Evolutionary conservation across 1,140 invertebrate genomes (phyloP).

Genomic region (Ylistrum balloti): DNA sequence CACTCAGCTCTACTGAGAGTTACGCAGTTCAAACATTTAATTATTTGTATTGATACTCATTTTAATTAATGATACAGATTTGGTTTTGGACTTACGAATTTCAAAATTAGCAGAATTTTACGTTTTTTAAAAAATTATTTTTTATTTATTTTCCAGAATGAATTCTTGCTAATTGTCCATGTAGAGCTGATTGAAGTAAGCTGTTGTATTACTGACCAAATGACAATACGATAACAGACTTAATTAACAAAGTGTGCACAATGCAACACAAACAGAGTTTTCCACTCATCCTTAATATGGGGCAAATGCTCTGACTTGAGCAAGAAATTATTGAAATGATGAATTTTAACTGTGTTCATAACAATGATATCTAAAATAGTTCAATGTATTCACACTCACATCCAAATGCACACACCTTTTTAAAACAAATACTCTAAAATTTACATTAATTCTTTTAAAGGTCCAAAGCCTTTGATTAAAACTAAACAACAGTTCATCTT

Average conservation of each 20-base stretch:
- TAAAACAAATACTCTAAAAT: constrained; percentile 10
- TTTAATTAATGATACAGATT: too few relatives aligned
- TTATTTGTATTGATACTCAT: too few relatives aligned
- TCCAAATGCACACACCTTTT: not conserved
- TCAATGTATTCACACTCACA: not conserved
- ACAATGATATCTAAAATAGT: not conserved
- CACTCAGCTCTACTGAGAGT: not conserved
- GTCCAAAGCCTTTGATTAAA: not conserved
- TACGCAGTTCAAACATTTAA: not conserved
- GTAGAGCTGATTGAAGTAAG: not conserved
- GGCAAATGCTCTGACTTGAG: not conserved
- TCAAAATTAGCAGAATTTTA: too few relatives aligned
- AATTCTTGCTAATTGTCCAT: too few relatives aligned
- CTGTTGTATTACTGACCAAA: not conserved
- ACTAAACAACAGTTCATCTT: not conserved
- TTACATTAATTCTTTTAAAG: not conserved
- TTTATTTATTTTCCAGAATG: too few relatives aligned
- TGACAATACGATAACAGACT: constrained; percentile 27
- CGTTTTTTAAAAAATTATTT: too few relatives aligned
- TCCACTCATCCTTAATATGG: not conserved
- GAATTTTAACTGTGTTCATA: not conserved
- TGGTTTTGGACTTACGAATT: too few relatives aligned
- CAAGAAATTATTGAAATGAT: not conserved
- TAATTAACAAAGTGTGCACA: constrained; percentile 11
- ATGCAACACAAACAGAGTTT: constrained; percentile 8